Conservation (phyloP, 2,797 vertebrate species). For the Melanotaenia maccullochi region DNA sequence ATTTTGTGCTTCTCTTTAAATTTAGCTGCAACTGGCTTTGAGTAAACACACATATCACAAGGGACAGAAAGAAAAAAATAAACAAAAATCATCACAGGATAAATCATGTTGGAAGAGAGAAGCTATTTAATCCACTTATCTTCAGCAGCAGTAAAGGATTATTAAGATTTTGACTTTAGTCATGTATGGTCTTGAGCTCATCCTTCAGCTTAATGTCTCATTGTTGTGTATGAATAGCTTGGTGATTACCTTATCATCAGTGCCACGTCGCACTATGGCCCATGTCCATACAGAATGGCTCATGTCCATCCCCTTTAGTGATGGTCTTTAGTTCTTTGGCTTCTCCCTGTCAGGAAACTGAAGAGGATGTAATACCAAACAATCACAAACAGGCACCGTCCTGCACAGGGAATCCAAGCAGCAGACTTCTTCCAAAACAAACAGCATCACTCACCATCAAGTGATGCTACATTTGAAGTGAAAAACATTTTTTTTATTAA, state of each 20-base stretch:
- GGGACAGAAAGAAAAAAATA: background rate
- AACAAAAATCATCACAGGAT: background rate
- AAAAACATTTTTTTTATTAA: background rate
- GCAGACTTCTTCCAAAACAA: conserved; percentile 36
- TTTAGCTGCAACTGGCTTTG: conserved; percentile 6
- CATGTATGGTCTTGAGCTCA: conserved; percentile 40
- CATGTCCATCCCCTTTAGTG: background rate
- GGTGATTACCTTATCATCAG: conserved; percentile 38
- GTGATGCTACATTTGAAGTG: conserved; percentile 9
- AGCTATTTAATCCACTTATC: conserved; percentile 9
- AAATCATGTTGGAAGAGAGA: background rate
- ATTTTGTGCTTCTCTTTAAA: conserved; percentile 14
- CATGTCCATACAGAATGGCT: conserved; percentile 16
- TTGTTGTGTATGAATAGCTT: conserved; percentile 28
- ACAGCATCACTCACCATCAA: conserved; percentile 22
- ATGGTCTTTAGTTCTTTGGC: conserved; percentile 22
- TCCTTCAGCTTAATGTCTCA: conserved; percentile 36
- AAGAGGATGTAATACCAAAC: conserved; percentile 28
- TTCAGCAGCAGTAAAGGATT: conserved; percentile 10
- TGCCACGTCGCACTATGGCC: conserved; percentile 22
- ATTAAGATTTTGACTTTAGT: conserved; percentile 30
- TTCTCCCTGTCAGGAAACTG: conserved; percentile 35
- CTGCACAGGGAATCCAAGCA: conserved; percentile 14
- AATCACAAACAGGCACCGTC: conserved; percentile 25
- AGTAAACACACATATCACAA: conserved; percentile 2